These are phyloP conservation scores for Zaprionus capensis DNA, from an alignment of 1,140 invertebrate genomes.

Conservation along the genomic window DNA sequence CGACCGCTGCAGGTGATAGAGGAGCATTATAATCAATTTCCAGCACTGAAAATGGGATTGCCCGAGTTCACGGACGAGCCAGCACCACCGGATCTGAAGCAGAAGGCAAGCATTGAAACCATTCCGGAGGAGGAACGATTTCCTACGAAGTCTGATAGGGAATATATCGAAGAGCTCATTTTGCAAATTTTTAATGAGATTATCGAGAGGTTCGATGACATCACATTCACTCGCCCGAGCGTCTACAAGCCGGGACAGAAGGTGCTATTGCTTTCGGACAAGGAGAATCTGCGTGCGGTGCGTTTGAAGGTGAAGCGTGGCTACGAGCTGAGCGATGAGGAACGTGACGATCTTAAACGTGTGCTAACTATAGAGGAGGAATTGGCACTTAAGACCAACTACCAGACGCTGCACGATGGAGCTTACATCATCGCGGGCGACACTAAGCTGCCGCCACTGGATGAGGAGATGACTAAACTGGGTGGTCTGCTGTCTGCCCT, in stretches of 20 bases:
- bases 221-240: constrained; percentile 30
- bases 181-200: constrained; percentile 62
- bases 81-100: constrained; percentile 22
- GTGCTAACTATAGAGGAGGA: constrained; percentile 75
- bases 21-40: constrained; percentile 62
- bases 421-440: constrained; percentile 74
- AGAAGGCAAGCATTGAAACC: constrained; percentile 76
- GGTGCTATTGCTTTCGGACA: constrained; percentile 66
- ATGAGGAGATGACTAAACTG: constrained; percentile 73
- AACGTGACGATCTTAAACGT: constrained; percentile 46
- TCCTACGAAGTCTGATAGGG: constrained; percentile 50
- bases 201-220: constrained; percentile 58
- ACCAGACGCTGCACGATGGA: constrained; percentile 67
- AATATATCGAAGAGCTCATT: constrained; percentile 57
- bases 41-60: constrained; percentile 62
- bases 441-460: constrained; percentile 61
- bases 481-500: constrained; percentile 66
- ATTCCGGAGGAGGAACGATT: constrained; percentile 74
- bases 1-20: constrained; percentile 66
- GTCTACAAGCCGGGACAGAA: constrained; percentile 63
- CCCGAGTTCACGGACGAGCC: constrained; percentile 65
- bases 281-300: constrained; percentile 64
- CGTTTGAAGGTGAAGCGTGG: constrained; percentile 71
- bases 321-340: constrained; percentile 69
- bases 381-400: constrained; percentile 68